These are phyloP conservation scores for Pseudocheirus occidentalis DNA, from an alignment of 2,797 vertebrate genomes.

Conservation along the genomic window DNA sequence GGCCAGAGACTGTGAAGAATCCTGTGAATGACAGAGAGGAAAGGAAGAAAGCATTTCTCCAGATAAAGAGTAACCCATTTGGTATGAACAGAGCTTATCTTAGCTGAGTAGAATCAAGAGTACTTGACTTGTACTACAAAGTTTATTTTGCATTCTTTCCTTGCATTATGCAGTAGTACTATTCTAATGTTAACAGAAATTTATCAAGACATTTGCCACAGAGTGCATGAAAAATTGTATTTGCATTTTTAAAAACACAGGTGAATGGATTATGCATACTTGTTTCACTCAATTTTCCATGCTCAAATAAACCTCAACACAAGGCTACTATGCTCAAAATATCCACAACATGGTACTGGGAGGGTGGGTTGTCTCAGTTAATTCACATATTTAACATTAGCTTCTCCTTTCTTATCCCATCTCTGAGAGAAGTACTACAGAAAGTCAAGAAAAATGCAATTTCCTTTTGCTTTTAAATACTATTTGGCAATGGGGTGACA, in stretches of 20 bases:
- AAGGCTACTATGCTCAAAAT: neutral
- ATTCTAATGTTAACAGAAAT: neutral
- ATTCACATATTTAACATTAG: constrained; percentile 4
- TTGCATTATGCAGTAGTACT: neutral
- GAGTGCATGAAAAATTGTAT: neutral
- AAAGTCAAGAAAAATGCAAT: constrained; percentile 21
- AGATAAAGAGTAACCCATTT: neutral
- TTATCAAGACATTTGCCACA: neutral
- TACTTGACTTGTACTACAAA: constrained; percentile 14
- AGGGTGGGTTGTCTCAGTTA: constrained; percentile 7
- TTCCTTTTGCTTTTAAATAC: neutral
- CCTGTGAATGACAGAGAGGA: neutral
- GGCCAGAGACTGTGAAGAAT: neutral
- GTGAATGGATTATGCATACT: neutral
- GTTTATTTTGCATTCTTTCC: neutral
- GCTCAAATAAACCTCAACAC: constrained; percentile 15
- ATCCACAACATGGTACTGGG: neutral
- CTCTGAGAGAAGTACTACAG: neutral
- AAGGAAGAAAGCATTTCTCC: neutral
- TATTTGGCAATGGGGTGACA: neutral
- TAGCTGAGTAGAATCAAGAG: constrained; percentile 6
- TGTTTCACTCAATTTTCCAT: neutral
- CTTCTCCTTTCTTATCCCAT: constrained; percentile 29
- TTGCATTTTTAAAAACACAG: neutral
- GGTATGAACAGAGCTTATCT: neutral